A percentile compares a stretch with the other conserved stretches of the same genome.
Conservation (phyloP, 1,140 invertebrate genomes). For the Diploscapter pachys region DNA sequence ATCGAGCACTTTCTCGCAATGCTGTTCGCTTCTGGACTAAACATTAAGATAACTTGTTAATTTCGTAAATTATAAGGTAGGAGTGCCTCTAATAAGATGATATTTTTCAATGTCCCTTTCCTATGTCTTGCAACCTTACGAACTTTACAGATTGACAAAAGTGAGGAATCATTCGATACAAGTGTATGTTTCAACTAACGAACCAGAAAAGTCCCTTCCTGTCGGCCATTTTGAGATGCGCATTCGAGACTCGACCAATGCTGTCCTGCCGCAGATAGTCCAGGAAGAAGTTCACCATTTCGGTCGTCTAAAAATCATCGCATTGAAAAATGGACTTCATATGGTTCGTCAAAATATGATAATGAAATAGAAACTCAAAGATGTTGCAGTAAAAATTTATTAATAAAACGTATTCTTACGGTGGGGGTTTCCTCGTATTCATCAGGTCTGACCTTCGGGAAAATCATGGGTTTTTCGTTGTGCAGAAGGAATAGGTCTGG, state of each 20-base stretch:
- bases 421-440: constrained; percentile 32
- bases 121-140: no score
- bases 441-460: constrained; percentile 41
- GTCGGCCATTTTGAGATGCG: constrained; percentile 53
- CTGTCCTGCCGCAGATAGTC: constrained; percentile 52
- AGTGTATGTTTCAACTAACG: constrained; percentile 10
- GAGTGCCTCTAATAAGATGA: no score
- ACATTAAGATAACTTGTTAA: constrained; percentile 32
- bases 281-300: constrained; percentile 54
- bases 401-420: constrained; percentile 11
- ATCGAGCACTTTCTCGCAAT: constrained; percentile 51
- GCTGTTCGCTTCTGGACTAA: constrained; percentile 35
- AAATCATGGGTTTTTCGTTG: constrained; percentile 56
- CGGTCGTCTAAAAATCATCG: constrained; percentile 31
- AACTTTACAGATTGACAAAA: background rate
- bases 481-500: constrained; percentile 46
- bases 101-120: no score
- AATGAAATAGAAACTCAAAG: no score
- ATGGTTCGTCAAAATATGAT: no score
- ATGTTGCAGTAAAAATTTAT: background rate
- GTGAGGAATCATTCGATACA: background rate
- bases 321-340: no score
- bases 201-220: constrained; percentile 30
- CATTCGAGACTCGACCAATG: constrained; percentile 51
- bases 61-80: background rate